A percentile compares a stretch with the other conserved stretches of the same genome.
Evolutionary conservation across 1,140 invertebrate genomes (phyloP).

Genomic region (Musca domestica): DNA sequence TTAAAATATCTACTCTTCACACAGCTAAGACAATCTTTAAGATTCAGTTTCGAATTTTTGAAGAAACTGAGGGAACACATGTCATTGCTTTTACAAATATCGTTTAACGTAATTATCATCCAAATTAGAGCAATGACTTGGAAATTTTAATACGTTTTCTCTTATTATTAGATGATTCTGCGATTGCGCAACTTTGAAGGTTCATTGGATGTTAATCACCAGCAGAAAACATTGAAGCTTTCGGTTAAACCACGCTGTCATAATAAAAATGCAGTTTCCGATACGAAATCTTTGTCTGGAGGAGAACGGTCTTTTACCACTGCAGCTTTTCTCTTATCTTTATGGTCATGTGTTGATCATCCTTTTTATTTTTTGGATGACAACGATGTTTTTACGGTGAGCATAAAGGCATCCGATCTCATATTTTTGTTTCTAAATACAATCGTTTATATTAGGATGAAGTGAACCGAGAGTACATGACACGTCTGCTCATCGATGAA

Average conservation of each 20-base stretch:
- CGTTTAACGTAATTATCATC: slow-evolving; percentile 30
- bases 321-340: slow-evolving; percentile 86
- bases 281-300: slow-evolving; percentile 76
- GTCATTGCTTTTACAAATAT: slow-evolving; percentile 25
- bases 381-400: slow-evolving; percentile 97
- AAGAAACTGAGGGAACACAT: slow-evolving; percentile 28
- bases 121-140: too few species aligned
- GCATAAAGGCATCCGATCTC: slow-evolving; percentile 19
- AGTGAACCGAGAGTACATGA: slow-evolving; percentile 67
- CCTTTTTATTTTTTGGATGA: slow-evolving; percentile 97
- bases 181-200: slow-evolving; percentile 56
- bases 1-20: slow-evolving; percentile 1
- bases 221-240: slow-evolving; percentile 59
- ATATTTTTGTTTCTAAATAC: not conserved
- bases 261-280: slow-evolving; percentile 50
- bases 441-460: slow-evolving; percentile 61
- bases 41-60: slow-evolving; percentile 23
- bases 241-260: slow-evolving; percentile 60
- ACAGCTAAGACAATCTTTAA: slow-evolving; percentile 22
- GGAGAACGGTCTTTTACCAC: slow-evolving; percentile 95
- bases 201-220: slow-evolving; percentile 63
- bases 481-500: slow-evolving; percentile 67
- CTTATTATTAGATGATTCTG: slow-evolving; percentile 23
- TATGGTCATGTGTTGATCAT: slow-evolving; percentile 88
- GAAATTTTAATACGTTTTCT: slow-evolving; percentile 25